Base-by-base conservation (phyloP, 2,888 invertebrate species). In the Drosophila putrida region DNA sequence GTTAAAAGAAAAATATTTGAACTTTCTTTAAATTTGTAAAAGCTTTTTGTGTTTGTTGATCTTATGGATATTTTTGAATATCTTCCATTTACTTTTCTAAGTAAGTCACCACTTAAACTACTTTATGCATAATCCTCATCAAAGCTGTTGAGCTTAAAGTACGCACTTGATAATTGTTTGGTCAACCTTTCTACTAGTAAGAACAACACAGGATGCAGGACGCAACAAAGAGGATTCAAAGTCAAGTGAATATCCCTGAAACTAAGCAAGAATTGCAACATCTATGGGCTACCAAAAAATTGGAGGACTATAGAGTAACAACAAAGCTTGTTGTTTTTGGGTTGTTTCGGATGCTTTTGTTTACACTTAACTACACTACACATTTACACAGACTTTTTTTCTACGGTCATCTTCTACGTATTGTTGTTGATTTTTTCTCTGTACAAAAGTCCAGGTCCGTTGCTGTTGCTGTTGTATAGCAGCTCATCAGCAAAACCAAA, bases 281-380 rank as follows among this genome's bases (percentile, higher is more conserved):
- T 36, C 33, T 54, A 44, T 35, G 25, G 55, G n/a, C 43, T 15
- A 4, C 43, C 41, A 41, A 43, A 33, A 33, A 10, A n/a, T 38
- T 38, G 36, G 49, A 31, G 36, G 35, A 64, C 35, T 50, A 39
- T 33, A 39, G 53, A 33, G 64, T 50, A 66, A 67, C 60, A 80
- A 70, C 71, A 71, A 68, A 65, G 82, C 51, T 15, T 58, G 60
- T 67, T 71, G 49, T 41, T 20, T 20, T 36, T 35, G 36, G 59
- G 20, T 51, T 54, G 62, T 68, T 58, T 64, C 62, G 71, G 61
- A 39, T 63, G 73, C 63, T 70, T 78, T 88, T 88, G 78, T 75
- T 88, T 84, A 72, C 73, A 78, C 70, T 77, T 53, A 64, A 59
- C 71, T 71, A 62, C 64, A 72, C 47, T 44, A 46, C 28, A 61